Conservation (phyloP, 2,113 vertebrate genomes). For the Lontra canadensis region DNA sequence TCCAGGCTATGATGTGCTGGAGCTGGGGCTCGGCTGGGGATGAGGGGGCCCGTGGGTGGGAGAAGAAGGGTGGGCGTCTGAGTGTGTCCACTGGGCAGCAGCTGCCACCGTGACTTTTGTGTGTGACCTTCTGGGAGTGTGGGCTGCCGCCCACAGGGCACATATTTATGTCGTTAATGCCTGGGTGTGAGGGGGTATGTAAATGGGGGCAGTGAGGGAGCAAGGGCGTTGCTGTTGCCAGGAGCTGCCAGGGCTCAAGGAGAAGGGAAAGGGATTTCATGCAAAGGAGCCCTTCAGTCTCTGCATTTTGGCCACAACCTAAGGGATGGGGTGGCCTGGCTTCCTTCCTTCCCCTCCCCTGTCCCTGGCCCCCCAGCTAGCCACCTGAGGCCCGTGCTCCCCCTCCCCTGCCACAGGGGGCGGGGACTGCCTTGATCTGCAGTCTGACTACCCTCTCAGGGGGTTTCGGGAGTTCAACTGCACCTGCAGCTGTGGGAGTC, state of each 20-base stretch:
- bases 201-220: neutral
- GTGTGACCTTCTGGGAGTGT: slow-evolving; percentile 34
- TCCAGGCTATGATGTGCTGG: neutral
- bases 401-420: neutral
- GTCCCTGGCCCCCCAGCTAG: neutral
- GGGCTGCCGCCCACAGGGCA: neutral
- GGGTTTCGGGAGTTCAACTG: no score
- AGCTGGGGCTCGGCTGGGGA: neutral
- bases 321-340: neutral
- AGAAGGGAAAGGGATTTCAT: neutral
- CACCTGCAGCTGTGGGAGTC: neutral
- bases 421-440: neutral
- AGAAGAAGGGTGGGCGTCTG: neutral
- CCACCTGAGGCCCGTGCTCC: rapidly evolving
- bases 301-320: neutral
- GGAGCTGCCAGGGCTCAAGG: neutral
- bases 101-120: neutral
- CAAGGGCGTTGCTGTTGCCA: neutral
- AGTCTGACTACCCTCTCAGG: neutral
- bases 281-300: neutral
- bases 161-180: neutral
- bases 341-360: neutral
- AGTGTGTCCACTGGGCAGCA: neutral
- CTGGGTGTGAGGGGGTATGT: neutral
- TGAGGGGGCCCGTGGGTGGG: neutral